Conservation (phyloP, 2,888 invertebrate genomes). For the Tetrapedia diversipes region DNA sequence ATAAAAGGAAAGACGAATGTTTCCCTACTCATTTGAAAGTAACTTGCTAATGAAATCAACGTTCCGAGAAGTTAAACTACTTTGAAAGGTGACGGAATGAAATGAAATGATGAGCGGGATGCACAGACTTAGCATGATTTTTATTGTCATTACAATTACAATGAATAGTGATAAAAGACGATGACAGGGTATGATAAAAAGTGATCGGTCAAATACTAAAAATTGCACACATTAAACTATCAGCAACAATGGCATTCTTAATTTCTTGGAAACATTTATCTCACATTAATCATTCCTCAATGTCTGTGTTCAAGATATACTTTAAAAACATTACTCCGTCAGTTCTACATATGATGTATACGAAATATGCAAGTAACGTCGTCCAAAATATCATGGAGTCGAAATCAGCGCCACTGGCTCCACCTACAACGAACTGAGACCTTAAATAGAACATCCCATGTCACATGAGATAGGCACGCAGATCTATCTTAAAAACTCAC, state of each 20-base stretch:
- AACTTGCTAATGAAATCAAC: constrained; percentile 12
- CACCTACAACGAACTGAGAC: background rate
- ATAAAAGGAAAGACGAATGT: background rate
- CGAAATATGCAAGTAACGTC: too few species aligned
- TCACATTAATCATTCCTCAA: too few species aligned
- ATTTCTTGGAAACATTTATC: background rate
- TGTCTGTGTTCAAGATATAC: too few species aligned
- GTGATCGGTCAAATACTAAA: background rate
- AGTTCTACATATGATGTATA: too few species aligned
- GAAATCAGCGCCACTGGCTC: background rate
- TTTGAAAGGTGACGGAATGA: constrained; percentile 51
- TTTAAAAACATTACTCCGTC: too few species aligned
- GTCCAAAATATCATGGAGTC: background rate
- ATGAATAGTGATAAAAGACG: constrained; percentile 23
- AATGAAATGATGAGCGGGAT: constrained; percentile 58
- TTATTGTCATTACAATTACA: constrained; percentile 66
- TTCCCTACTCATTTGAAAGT: background rate
- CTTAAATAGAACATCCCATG: background rate
- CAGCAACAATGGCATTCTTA: background rate
- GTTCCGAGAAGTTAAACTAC: constrained; percentile 2
- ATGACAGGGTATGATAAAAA: constrained; percentile 4
- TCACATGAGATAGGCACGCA: background rate
- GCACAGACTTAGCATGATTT: constrained; percentile 60
- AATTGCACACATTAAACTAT: constrained; percentile 1
- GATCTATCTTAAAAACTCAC: background rate